A percentile compares a stretch with the other conserved stretches of the same genome.
Conservation (phyloP, 2,113 vertebrate genomes). For the Acinonyx jubatus region DNA sequence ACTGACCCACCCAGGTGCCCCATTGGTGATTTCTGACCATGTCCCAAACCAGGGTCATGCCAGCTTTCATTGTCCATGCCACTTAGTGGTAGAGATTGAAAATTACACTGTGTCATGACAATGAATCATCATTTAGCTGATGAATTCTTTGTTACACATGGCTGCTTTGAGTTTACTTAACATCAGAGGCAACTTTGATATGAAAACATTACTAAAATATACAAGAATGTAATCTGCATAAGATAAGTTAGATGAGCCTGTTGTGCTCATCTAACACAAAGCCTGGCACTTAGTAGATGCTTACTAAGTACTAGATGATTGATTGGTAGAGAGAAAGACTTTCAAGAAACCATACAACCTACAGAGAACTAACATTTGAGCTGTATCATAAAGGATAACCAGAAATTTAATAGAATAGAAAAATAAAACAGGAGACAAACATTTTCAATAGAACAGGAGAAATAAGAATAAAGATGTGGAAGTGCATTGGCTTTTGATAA, state of each 20-base stretch:
- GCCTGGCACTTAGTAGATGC: background rate
- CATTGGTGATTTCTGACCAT: constrained; percentile 1
- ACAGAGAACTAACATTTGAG: constrained; percentile 27
- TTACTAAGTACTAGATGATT: background rate
- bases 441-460: constrained; percentile 3
- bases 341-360: background rate
- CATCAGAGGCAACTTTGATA: background rate
- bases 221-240: background rate
- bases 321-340: background rate
- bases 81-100: background rate
- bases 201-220: constrained; percentile 12
- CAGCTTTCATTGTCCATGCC: background rate
- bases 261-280: background rate
- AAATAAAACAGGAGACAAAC: constrained; percentile 7
- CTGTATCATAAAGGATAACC: background rate
- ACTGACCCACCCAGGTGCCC: too few relatives aligned
- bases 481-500: background rate
- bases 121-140: constrained; percentile 20
- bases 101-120: background rate
- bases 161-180: constrained; percentile 5
- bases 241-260: background rate
- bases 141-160: background rate
- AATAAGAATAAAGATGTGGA: constrained; percentile 23
- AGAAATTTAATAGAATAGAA: constrained; percentile 40
- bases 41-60: background rate